Conservation (phyloP, 1,140 invertebrate species). For the Himalopsyche phryganea region DNA sequence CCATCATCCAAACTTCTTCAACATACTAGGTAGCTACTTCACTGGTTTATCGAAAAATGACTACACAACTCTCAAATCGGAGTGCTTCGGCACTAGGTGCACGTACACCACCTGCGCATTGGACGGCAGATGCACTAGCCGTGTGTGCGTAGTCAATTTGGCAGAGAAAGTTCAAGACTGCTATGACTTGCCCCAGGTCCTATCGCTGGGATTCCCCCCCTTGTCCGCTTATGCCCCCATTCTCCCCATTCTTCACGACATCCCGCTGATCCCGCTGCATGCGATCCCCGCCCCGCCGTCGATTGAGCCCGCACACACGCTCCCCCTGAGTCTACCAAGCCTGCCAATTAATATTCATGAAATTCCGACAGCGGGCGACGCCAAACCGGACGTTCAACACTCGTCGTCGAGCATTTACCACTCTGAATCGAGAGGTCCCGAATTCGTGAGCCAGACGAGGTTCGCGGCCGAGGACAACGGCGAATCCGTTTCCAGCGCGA, state of each 20-base stretch:
- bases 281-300: neutral
- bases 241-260: neutral
- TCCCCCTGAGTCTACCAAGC: slow-evolving; percentile 3
- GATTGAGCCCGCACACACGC: neutral
- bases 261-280: neutral
- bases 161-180: neutral
- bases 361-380: slow-evolving; percentile 4
- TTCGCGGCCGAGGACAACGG: neutral
- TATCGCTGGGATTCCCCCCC: neutral
- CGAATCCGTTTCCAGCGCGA: neutral
- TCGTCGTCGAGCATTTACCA: neutral
- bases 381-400: neutral
- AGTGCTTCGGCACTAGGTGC: slow-evolving; percentile 8
- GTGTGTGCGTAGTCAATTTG: slow-evolving; percentile 4
- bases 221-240: too few species aligned
- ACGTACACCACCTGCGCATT: slow-evolving; percentile 2
- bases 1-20: slow-evolving; percentile 7
- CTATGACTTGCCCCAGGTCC: neutral
- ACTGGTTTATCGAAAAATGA: slow-evolving; percentile 1
- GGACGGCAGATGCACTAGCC: neutral
- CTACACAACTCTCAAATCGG: slow-evolving; percentile 1
- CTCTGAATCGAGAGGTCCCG: neutral
- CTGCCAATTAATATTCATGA: neutral
- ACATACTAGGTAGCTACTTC: slow-evolving; percentile 20
- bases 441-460: neutral